Percentiles rank a stretch among this genome's conserved stretches.
Evolutionary conservation across 1,140 invertebrate genomes (phyloP).

Genomic region (Bombus confusus): DNA sequence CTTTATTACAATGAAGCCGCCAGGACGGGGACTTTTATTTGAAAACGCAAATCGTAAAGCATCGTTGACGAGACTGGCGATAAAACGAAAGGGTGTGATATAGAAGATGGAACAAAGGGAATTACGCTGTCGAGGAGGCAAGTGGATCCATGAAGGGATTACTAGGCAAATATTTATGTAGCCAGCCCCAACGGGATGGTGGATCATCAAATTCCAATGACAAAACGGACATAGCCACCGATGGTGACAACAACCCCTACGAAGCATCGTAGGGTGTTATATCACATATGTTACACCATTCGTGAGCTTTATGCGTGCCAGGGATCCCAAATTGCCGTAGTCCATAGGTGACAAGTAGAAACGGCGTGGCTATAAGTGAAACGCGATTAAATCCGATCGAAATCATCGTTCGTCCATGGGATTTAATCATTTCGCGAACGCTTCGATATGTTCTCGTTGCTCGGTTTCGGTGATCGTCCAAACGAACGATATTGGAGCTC

Average conservation of each 20-base stretch:
- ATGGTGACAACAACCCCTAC: constrained; percentile 42
- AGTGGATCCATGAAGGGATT: constrained; percentile 69
- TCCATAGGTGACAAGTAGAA: constrained; percentile 1
- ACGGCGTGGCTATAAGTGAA: constrained; percentile 19
- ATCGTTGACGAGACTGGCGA: constrained; percentile 32
- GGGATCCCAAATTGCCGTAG: constrained; percentile 12
- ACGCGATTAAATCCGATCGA: constrained; percentile 55
- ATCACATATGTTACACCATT: constrained; percentile 69
- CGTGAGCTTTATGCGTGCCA: constrained; percentile 21
- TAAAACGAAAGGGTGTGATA: constrained; percentile 58
- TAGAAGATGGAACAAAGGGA: constrained; percentile 45
- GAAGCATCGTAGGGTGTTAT: neutral
- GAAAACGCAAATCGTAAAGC: constrained; percentile 42
- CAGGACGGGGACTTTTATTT: neutral
- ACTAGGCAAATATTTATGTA: constrained; percentile 69
- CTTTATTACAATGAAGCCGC: neutral
- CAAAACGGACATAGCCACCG: constrained; percentile 68
- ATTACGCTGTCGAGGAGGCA: constrained; percentile 51
- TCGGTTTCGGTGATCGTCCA: too few species aligned
- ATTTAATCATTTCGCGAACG: constrained; percentile 32
- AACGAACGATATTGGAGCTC: neutral
- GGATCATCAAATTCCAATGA: constrained; percentile 80
- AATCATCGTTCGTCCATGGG: constrained; percentile 33
- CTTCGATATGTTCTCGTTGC: constrained; percentile 10
- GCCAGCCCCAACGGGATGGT: constrained; percentile 50